phyloP scores from a whole-genome alignment of 2,888 invertebrate genomes.

The Phyllotreta cruciferae region DNA sequence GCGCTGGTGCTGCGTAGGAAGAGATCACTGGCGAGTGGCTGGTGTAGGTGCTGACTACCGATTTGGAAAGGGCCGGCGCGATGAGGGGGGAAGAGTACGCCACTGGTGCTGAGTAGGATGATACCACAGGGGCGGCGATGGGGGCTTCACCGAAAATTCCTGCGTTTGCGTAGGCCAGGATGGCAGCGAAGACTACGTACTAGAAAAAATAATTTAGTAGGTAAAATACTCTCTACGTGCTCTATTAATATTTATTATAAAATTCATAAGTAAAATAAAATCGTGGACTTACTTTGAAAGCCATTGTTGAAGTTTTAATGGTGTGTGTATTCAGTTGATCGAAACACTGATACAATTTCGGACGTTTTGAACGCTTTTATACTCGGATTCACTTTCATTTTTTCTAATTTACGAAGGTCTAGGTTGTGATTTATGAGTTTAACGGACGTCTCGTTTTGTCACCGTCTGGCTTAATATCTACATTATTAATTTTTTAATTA shows the following conservation, averaged over 20 bases:
- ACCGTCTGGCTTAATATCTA: neutral
- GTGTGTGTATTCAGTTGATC: constrained; percentile 35
- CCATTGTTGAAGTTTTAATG: constrained; percentile 45
- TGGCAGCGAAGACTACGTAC: constrained; percentile 63
- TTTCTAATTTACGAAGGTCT: constrained; percentile 51
- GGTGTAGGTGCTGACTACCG: constrained; percentile 64
- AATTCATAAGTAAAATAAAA: constrained; percentile 3
- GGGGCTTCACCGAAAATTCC: constrained; percentile 60
- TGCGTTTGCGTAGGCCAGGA: constrained; percentile 68
- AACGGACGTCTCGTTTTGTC: neutral
- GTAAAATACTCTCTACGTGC: no score
- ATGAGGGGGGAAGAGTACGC: constrained; percentile 50
- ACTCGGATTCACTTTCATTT: constrained; percentile 54
- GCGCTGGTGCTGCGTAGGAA: constrained; percentile 45
- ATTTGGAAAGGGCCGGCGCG: constrained; percentile 58
- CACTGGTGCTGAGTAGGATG: constrained; percentile 38
- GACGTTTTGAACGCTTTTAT: constrained; percentile 46
- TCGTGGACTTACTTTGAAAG: constrained; percentile 49
- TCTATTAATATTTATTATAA: no score
- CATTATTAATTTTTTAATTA: neutral
- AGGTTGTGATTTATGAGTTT: constrained; percentile 46
- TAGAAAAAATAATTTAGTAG: constrained; percentile 10
- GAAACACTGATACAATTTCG: constrained; percentile 48
- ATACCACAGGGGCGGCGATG: constrained; percentile 56
- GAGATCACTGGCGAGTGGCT: constrained; percentile 61